Evolutionary conservation across 2,113 vertebrate species (phyloP), one percentile per base, ranked within the genome.

Genomic region (Hippocampus mohnikei): DNA sequence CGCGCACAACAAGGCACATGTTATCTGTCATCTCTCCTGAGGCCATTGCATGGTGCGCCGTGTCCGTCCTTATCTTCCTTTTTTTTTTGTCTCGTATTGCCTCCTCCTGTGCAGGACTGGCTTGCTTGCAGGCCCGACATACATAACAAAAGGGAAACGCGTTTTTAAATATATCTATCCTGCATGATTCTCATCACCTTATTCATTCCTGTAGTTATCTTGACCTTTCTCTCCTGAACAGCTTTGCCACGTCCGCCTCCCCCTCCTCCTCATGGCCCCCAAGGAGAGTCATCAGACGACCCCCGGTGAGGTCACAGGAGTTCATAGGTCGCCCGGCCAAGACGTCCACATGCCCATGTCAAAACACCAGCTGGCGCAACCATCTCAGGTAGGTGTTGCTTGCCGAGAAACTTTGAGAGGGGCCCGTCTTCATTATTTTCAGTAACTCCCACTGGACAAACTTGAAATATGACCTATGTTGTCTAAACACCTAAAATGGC

Each of bases 311-410:
- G 92, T 0, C 76, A 75, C 67, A 85, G 87, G 50, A 92, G 91
- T 3, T 86, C 91, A 12, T 90, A 93, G 87, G 84, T 94, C 74
- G 77, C 87, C 42, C 70, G 42, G 42, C 23, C 11, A 25, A 18
- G 63, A 65, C 42, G 63, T 65, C 63, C 42, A 18, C 42, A 46
- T 25, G 63, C 23, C 42, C 15, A 15, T 46, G 90, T 96, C 62
- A 92, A 92, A 95, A 93, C 83, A 92, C 92, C 10, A 91, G 83
- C 69, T 95, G 95, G 94, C 91, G 90, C 1, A 83, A 93, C 53
- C 88, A 93, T 84, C 94, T 92, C 80, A 91, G 84, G 93, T 93
- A 81, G 27, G n/a, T 16, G 50, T 63, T 67, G 69, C 72, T 74
- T 69, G 67, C 74, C 9, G 70, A 67, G 66, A 71, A 68, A 59